These are phyloP conservation scores for Auanema freiburgensis DNA, from an alignment of 2,888 invertebrate genomes.

Conservation along the genomic window DNA sequence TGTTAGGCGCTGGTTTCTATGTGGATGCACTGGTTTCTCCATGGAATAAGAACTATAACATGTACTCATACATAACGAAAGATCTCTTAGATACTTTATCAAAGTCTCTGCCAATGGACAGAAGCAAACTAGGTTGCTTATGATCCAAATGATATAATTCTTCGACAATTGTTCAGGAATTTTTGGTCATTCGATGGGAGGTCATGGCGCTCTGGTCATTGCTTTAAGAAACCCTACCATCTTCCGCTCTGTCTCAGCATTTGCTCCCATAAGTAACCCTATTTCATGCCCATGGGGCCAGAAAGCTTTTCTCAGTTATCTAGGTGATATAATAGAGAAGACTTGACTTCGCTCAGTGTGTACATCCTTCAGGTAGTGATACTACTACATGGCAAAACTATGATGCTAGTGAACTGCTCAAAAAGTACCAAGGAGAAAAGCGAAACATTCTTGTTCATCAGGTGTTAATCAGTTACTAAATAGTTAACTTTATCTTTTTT, in stretches of 20 bases:
- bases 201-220: slow-evolving; percentile 82
- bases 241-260: slow-evolving; percentile 82
- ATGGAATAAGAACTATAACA: slow-evolving; percentile 88
- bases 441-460: slow-evolving; percentile 81
- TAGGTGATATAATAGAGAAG: slow-evolving; percentile 63
- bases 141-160: background rate
- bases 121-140: slow-evolving; percentile 21
- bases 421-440: slow-evolving; percentile 81
- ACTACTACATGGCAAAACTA: slow-evolving; percentile 71
- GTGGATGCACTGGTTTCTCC: slow-evolving; percentile 86
- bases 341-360: no score
- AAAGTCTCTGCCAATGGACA: slow-evolving; percentile 26
- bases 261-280: slow-evolving; percentile 92
- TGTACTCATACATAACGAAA: slow-evolving; percentile 87
- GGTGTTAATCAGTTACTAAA: no score
- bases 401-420: slow-evolving; percentile 84
- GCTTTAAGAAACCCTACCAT: slow-evolving; percentile 72
- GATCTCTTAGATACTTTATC: slow-evolving; percentile 45
- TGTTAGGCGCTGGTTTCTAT: slow-evolving; percentile 81
- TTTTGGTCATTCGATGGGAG: slow-evolving; percentile 80
- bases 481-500: no score
- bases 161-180: slow-evolving; percentile 74
- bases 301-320: slow-evolving; percentile 65
- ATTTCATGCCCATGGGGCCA: slow-evolving; percentile 81
- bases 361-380: slow-evolving; percentile 66